Percentiles rank a stretch among this genome's conserved stretches.
Conservation (phyloP, 2,888 invertebrate genomes). For the Coleophora deauratella region DNA sequence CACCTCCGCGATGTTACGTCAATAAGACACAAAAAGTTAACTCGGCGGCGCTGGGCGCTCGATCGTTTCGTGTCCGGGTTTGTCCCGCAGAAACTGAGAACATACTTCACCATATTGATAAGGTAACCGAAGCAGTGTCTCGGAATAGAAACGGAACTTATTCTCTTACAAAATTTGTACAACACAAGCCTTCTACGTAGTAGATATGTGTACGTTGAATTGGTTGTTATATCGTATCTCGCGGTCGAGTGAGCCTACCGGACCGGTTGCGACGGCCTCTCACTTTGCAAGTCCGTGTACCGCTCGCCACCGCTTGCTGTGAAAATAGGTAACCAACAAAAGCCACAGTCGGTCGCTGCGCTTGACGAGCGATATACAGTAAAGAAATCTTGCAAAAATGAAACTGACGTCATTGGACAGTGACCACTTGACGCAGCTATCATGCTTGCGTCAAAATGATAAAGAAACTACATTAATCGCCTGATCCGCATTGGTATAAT, state of each 20-base stretch:
- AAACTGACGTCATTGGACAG: constrained; percentile 32
- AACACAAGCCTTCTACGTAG: constrained; percentile 34
- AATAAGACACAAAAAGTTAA: constrained; percentile 67
- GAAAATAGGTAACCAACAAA: constrained; percentile 72
- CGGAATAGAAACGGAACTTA: constrained; percentile 36
- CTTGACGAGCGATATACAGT: constrained; percentile 45
- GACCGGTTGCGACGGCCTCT: constrained; percentile 71
- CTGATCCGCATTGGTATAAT: constrained; percentile 44
- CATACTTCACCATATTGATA: constrained; percentile 18
- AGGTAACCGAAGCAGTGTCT: constrained; percentile 27
- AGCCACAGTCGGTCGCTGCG: constrained; percentile 51
- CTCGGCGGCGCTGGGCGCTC: constrained; percentile 58
- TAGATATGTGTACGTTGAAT: constrained; percentile 27
- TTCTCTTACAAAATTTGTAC: constrained; percentile 25
- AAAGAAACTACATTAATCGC: constrained; percentile 32
- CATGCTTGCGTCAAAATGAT: constrained; percentile 25
- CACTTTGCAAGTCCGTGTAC: constrained; percentile 68
- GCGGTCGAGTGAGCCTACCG: constrained; percentile 56
- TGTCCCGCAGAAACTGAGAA: constrained; percentile 47
- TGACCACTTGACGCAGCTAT: constrained; percentile 27
- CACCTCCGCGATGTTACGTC: constrained; percentile 67
- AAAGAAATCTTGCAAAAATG: constrained; percentile 43
- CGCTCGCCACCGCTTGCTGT: constrained; percentile 52
- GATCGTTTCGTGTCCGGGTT: constrained; percentile 65
- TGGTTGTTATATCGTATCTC: constrained; percentile 54